Conservation (phyloP, 2,888 invertebrate genomes). For the Lapara coniferarum region DNA sequence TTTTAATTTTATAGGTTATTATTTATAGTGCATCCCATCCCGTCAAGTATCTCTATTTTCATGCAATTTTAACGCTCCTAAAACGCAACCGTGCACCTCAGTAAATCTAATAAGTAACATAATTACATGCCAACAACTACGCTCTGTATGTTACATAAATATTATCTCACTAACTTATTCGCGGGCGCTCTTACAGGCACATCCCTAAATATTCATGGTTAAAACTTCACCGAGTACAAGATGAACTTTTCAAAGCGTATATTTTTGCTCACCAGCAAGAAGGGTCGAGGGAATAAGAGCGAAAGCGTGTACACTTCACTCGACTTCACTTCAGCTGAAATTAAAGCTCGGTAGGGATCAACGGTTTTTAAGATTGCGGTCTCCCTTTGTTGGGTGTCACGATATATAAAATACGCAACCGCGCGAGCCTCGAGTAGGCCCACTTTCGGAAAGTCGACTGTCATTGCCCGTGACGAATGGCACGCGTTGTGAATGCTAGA, state of each 20-base stretch:
- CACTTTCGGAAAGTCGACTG: slow-evolving; percentile 24
- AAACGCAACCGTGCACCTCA: neutral
- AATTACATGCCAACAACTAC: slow-evolving; percentile 8
- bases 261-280: slow-evolving; percentile 54
- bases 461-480: slow-evolving; percentile 23
- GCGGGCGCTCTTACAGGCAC: slow-evolving; percentile 27
- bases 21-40: slow-evolving; percentile 8
- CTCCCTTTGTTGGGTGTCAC: slow-evolving; percentile 53
- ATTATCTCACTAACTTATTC: slow-evolving; percentile 11
- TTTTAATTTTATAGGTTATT: slow-evolving; percentile 2
- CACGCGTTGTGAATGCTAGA: slow-evolving; percentile 6
- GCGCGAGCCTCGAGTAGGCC: slow-evolving; percentile 24
- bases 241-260: slow-evolving; percentile 50
- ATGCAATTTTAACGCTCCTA: neutral
- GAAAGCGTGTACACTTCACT: slow-evolving; percentile 76
- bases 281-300: slow-evolving; percentile 70
- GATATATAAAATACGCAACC: slow-evolving; percentile 43
- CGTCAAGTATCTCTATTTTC: neutral
- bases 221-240: slow-evolving; percentile 45
- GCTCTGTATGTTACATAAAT: neutral
- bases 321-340: slow-evolving; percentile 72
- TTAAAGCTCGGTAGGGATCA: slow-evolving; percentile 66
- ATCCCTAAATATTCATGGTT: slow-evolving; percentile 50
- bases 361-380: slow-evolving; percentile 60
- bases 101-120: slow-evolving; percentile 1